Conservation (phyloP, 2,888 invertebrate species). For the Colostygia pectinataria region DNA sequence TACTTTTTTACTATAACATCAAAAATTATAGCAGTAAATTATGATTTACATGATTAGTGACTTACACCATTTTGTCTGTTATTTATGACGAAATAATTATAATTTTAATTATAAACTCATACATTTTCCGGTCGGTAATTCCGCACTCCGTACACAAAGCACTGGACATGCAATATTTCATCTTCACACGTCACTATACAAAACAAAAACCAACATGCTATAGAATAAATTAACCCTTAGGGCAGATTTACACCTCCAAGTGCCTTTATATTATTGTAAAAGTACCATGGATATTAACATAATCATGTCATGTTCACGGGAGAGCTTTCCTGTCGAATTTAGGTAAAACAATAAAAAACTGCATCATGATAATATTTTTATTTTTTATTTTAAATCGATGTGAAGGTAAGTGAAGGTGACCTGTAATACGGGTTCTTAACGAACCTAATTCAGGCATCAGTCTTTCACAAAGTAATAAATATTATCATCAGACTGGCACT, state of each 20-base stretch:
- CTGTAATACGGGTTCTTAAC: too few species aligned
- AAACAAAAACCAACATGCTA: constrained; percentile 24
- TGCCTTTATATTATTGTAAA: background rate
- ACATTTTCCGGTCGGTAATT: constrained; percentile 28
- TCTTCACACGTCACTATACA: constrained; percentile 32
- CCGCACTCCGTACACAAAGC: constrained; percentile 22
- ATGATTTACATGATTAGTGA: background rate
- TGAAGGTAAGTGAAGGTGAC: too few species aligned
- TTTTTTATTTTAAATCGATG: too few species aligned
- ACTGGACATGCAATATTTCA: constrained; percentile 26
- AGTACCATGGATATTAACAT: background rate
- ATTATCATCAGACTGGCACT: too few species aligned
- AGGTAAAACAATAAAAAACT: too few species aligned
- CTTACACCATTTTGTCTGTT: background rate
- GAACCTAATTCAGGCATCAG: too few species aligned
- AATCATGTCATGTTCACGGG: too few species aligned
- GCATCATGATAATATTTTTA: too few species aligned
- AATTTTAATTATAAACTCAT: constrained; percentile 12
- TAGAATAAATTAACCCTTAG: constrained; percentile 45
- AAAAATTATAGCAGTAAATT: background rate
- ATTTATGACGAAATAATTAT: background rate
- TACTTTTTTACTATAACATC: too few species aligned
- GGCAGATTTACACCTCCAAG: constrained; percentile 2
- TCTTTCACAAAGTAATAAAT: too few species aligned
- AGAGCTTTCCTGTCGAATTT: too few species aligned